Percentiles rank a stretch among this genome's conserved stretches.
Evolutionary conservation across 1,140 invertebrate genomes (phyloP).

Genomic region (Chrysopa pallens): DNA sequence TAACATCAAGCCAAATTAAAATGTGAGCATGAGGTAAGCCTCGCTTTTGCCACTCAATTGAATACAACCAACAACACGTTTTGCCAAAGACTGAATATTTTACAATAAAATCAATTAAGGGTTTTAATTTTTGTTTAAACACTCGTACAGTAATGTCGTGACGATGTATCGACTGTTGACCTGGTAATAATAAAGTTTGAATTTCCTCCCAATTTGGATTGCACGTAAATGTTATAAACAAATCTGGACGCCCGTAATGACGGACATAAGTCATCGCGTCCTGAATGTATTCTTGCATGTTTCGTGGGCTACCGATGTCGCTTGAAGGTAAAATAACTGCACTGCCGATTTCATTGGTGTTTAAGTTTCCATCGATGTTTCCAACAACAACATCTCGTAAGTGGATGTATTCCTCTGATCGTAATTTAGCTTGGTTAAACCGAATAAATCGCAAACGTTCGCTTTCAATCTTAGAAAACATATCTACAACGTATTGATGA

Average conservation of each 20-base stretch:
- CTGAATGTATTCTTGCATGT: conserved; percentile 24
- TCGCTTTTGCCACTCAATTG: conserved; percentile 27
- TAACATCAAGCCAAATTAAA: conserved; percentile 21
- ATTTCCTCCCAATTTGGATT: conserved; percentile 31
- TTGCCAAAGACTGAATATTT: conserved; percentile 19
- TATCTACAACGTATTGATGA: conserved; percentile 24
- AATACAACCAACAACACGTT: conserved; percentile 22
- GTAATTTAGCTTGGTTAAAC: conserved; percentile 15
- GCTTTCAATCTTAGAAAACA: conserved; percentile 21
- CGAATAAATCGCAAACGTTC: conserved; percentile 18
- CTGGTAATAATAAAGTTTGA: conserved; percentile 14
- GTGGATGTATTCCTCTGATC: conserved; percentile 13
- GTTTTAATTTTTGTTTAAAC: conserved; percentile 27
- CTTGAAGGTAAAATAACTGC: conserved; percentile 1
- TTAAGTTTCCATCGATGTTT: conserved; percentile 1
- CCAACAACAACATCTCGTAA: conserved; percentile 10
- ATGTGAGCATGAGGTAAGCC: conserved; percentile 26
- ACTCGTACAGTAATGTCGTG: conserved; percentile 23
- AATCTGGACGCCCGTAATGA: conserved; percentile 20
- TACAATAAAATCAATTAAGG: conserved; percentile 24
- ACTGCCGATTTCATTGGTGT: conserved; percentile 2
- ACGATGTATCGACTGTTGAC: conserved; percentile 16
- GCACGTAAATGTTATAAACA: conserved; percentile 26
- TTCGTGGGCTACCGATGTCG: conserved; percentile 18
- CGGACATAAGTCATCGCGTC: conserved; percentile 23